These are phyloP conservation scores for Manis javanica DNA, from an alignment of 2,797 vertebrate species.

Conservation along the genomic window DNA sequence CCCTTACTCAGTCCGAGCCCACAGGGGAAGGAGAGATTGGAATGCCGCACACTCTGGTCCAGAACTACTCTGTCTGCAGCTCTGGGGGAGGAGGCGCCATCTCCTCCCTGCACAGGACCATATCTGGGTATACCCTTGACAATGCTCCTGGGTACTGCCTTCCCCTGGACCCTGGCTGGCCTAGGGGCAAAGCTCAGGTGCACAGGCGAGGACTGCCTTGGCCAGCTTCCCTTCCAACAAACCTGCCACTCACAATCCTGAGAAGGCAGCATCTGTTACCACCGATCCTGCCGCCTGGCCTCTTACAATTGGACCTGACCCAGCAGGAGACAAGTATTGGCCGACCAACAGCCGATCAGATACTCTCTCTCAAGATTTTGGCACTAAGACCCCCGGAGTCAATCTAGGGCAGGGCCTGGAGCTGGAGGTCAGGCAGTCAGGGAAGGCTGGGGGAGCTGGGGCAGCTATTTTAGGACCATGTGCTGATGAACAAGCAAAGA, in stretches of 20 bases:
- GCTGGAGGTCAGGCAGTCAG: not conserved
- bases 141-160: not conserved
- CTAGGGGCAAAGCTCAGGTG: not conserved
- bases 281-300: not conserved
- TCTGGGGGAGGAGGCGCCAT: not conserved
- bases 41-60: rapidly evolving
- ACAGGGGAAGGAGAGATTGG: not conserved
- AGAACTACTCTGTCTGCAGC: not conserved
- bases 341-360: not conserved
- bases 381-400: not conserved
- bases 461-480: constrained; percentile 55
- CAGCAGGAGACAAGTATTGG: not conserved
- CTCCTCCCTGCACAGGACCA: too few relatives aligned
- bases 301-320: not conserved
- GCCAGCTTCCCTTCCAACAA: not conserved
- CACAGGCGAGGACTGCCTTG: not conserved
- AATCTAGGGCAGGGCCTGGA: not conserved
- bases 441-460: not conserved
- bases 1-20: not conserved
- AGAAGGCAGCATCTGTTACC: not conserved
- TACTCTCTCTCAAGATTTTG: not conserved
- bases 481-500: constrained; percentile 67
- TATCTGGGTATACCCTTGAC: not conserved
- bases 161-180: not conserved
- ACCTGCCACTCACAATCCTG: not conserved